Evolutionary conservation across 2,113 vertebrate genomes (phyloP).

Genomic region (Melierax canorus): DNA sequence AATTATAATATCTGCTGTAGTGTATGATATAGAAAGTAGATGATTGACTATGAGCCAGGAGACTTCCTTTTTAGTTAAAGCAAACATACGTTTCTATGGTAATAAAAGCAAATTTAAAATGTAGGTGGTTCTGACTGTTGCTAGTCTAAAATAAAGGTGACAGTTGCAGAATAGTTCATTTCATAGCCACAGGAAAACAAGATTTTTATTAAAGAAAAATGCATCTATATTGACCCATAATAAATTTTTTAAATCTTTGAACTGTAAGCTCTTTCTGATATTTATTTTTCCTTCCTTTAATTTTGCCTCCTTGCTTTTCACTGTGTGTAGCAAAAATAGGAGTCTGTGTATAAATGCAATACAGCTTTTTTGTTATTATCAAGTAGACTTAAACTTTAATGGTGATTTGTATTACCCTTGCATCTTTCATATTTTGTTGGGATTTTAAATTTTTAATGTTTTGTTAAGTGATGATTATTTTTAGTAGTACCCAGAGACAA

Average conservation of each 20-base stretch:
- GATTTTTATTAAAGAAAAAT: neutral
- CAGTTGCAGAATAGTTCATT: conserved; percentile 12
- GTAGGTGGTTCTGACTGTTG: conserved; percentile 59
- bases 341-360: neutral
- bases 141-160: conserved; percentile 37
- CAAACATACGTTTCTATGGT: conserved; percentile 53
- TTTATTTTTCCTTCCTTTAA: neutral
- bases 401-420: neutral
- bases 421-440: neutral
- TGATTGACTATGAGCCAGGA: neutral
- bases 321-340: neutral
- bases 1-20: neutral
- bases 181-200: neutral
- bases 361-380: neutral
- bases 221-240: neutral
- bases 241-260: neutral
- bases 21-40: neutral
- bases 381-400: neutral
- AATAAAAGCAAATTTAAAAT: conserved; percentile 45
- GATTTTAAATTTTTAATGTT: neutral
- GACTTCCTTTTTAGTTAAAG: conserved; percentile 29
- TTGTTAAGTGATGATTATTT: neutral
- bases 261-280: neutral
- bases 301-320: neutral
- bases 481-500: neutral